Conservation (phyloP, 2,113 vertebrate genomes). For the Poecile atricapillus region DNA sequence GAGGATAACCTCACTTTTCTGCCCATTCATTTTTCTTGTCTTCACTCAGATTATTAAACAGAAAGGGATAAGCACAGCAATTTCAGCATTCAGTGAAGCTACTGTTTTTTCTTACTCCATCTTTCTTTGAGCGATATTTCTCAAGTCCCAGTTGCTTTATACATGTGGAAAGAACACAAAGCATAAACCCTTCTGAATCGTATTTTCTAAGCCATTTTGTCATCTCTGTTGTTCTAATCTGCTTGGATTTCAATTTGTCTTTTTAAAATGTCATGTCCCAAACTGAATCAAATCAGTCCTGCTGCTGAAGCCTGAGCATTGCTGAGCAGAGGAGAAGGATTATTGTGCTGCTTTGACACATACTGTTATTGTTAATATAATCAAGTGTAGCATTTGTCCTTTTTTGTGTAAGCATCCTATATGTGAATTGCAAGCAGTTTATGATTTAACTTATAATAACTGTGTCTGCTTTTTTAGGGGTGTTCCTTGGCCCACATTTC, state of each 20-base stretch:
- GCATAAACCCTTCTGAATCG: not conserved
- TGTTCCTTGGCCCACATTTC: not conserved
- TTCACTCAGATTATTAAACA: not conserved
- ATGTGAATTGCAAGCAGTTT: not conserved
- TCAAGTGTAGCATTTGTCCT: not conserved
- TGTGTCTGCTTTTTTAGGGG: not conserved
- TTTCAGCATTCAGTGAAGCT: not conserved
- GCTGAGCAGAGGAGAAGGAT: not conserved
- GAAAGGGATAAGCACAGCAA: not conserved
- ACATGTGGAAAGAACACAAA: not conserved
- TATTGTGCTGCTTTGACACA: not conserved
- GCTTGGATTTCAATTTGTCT: slow-evolving; percentile 6
- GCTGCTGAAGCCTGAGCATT: not conserved
- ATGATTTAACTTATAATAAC: not conserved
- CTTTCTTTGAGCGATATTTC: not conserved
- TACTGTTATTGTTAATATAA: not conserved
- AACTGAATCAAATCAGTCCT: not conserved
- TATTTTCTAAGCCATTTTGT: not conserved
- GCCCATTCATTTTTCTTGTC: not conserved
- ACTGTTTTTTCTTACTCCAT: not conserved
- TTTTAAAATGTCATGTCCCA: slow-evolving; percentile 1
- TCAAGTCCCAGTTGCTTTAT: not conserved
- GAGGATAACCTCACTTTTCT: not conserved
- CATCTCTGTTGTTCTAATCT: slow-evolving; percentile 5
- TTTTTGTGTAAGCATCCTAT: not conserved